These are phyloP conservation scores for Sphaerophoria rueppellii DNA, from an alignment of 2,888 invertebrate species.

Conservation along the genomic window DNA sequence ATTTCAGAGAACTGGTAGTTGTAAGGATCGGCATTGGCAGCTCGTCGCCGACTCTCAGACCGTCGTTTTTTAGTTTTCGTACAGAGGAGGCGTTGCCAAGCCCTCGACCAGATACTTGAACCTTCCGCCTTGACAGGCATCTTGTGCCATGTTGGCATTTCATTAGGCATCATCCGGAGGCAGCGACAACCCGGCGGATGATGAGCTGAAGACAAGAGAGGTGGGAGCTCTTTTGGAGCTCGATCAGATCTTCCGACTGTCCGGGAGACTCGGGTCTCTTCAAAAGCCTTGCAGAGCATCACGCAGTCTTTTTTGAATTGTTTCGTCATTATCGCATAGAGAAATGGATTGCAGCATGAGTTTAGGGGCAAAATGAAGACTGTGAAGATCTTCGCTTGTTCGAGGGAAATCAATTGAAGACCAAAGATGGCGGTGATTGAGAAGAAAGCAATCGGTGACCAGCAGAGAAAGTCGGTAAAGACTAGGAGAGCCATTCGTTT, in stretches of 20 bases:
- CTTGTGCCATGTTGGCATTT: slow-evolving; percentile 81
- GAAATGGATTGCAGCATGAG: slow-evolving; percentile 98
- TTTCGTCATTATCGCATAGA: slow-evolving; percentile 98
- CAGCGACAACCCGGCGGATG: slow-evolving; percentile 83
- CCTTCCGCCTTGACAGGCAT: slow-evolving; percentile 76
- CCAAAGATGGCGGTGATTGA: slow-evolving; percentile 97
- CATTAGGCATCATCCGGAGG: slow-evolving; percentile 82
- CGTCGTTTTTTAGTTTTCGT: slow-evolving; percentile 75
- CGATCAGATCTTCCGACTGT: slow-evolving; percentile 84
- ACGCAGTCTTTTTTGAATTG: slow-evolving; percentile 99
- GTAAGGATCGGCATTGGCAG: slow-evolving; percentile 86
- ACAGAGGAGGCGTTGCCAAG: slow-evolving; percentile 82
- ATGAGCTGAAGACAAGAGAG: slow-evolving; percentile 81
- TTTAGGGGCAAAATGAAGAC: slow-evolving; percentile 98
- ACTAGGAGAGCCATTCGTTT: slow-evolving; percentile 98
- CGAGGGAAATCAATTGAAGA: slow-evolving; percentile 93
- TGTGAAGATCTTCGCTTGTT: slow-evolving; percentile 97
- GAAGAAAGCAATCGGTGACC: slow-evolving; percentile 98
- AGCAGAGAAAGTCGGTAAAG: slow-evolving; percentile 98
- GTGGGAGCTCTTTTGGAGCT: slow-evolving; percentile 88
- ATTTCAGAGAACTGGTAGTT: slow-evolving; percentile 90
- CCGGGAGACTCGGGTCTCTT: slow-evolving; percentile 91
- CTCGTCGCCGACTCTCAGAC: slow-evolving; percentile 80
- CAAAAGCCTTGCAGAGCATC: slow-evolving; percentile 96
- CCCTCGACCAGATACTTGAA: slow-evolving; percentile 78